Base-by-base conservation (phyloP, 1,140 invertebrate genomes). In the Brevipalpus yothersi region DNA sequence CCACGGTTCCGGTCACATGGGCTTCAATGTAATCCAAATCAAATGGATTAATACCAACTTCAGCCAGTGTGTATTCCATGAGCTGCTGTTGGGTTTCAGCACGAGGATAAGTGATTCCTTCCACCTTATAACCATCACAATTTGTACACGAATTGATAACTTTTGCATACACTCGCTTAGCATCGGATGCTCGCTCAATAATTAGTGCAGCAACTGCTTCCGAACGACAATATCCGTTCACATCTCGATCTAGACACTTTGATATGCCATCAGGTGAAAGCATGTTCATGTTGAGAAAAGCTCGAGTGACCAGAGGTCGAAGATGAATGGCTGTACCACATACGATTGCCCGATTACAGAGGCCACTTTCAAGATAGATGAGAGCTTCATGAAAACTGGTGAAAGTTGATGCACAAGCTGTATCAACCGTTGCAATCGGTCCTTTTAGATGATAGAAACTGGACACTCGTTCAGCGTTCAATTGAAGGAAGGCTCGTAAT, bases 1-100 rank as follows among this genome's bases (percentile, higher is more conserved):
- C 81, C n/a, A 91, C 82, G 17, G 72, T 74, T 43, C 92, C 92
- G 7, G 92, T 96, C 19, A 92, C 91, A 70, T 97, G 93, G 21
- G 89, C 87, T 71, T 97, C 93, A 11, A 97, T 80, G 69, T 94
- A 97, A 0, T 71, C 72, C 0, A 96, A 82, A 51, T 84, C 80
- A 41, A 74, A 69, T 7, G 90, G 90, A 67, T 83, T 78, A 17
- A 96, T 68, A 0, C 80, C 78, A 21, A 77, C 79, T 69, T 93
- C 88, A 11, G 71, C 72, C 69, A 93, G 95, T 0, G 86, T 80
- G 68, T 91, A 84, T 56, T 79, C 71, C 63, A 94, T 81, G 13
- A 97, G 74, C 58, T 77, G 74, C 62, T 84, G 84, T 71, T 96
- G 91, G 76, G 88, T 49, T n/a, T 76, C 73, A 12, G 88, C 87